These are phyloP conservation scores for Haplochromis burtoni DNA, from an alignment of 2,113 vertebrate species.

Conservation along the genomic window DNA sequence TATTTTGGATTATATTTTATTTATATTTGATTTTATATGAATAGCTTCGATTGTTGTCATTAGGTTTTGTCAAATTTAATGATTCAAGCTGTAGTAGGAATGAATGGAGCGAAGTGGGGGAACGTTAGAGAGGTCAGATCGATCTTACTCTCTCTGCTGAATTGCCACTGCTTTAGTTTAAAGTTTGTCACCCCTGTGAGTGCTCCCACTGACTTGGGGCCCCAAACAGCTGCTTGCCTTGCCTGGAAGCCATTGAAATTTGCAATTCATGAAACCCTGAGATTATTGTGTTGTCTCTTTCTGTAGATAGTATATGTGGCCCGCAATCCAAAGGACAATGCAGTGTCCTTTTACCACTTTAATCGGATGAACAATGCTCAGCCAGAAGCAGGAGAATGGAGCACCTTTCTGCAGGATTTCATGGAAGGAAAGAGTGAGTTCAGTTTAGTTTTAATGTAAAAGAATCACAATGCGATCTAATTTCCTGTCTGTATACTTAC, in stretches of 20 bases:
- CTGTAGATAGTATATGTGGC: slow-evolving; percentile 78
- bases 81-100: background rate
- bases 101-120: background rate
- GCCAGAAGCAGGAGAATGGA: slow-evolving; percentile 76
- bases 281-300: background rate
- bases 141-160: background rate
- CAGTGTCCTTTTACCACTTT: slow-evolving; percentile 83
- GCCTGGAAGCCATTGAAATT: background rate
- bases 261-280: background rate
- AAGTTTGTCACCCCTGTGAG: background rate
- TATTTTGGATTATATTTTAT: background rate
- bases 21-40: background rate
- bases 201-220: background rate
- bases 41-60: background rate
- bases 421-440: slow-evolving; percentile 65
- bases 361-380: slow-evolving; percentile 73
- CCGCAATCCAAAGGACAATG: slow-evolving; percentile 81
- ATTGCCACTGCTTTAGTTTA: background rate
- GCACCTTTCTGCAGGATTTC: slow-evolving; percentile 70
- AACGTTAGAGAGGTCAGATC: background rate
- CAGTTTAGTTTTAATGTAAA: background rate
- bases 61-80: background rate
- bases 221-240: background rate
- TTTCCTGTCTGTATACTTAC: background rate
- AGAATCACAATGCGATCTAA: background rate